phyloP scores from a whole-genome alignment of 2,888 invertebrate genomes.

The Tenthredo scrophulariae region DNA sequence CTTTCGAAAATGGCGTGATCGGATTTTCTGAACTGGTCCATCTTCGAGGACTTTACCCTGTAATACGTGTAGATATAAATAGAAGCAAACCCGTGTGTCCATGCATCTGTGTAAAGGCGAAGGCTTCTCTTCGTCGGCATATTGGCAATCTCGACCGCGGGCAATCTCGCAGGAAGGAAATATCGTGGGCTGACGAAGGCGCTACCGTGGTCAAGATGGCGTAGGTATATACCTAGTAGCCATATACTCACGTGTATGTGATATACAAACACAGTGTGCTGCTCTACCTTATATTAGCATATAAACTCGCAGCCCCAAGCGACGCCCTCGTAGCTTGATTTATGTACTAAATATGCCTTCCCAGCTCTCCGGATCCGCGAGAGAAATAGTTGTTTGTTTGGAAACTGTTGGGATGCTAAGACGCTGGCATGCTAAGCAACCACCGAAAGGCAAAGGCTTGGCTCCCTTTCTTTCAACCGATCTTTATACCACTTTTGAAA shows the following conservation, averaged over 20 bases:
- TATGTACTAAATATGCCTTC: constrained; percentile 77
- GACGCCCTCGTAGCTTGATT: constrained; percentile 74
- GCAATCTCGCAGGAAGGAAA: constrained; percentile 43
- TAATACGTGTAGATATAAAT: constrained; percentile 48
- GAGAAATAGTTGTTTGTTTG: constrained; percentile 52
- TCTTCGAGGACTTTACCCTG: background rate
- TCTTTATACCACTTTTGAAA: background rate
- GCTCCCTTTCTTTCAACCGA: constrained; percentile 4
- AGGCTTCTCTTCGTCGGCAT: constrained; percentile 60
- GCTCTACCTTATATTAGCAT: constrained; percentile 75
- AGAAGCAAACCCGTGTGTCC: constrained; percentile 56
- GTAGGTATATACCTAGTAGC: constrained; percentile 52
- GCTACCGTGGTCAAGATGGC: constrained; percentile 73
- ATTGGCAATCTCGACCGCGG: constrained; percentile 71
- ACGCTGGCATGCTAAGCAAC: constrained; percentile 21
- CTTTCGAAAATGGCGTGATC: no score
- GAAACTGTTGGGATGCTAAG: constrained; percentile 40
- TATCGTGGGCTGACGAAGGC: constrained; percentile 58
- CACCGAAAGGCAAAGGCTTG: constrained; percentile 15
- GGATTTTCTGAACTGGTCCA: background rate
- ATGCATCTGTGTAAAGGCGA: constrained; percentile 25
- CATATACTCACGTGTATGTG: constrained; percentile 56
- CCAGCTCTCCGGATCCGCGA: constrained; percentile 55
- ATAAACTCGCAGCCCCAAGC: constrained; percentile 75
- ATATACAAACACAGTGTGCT: constrained; percentile 68